phyloP scores from a whole-genome alignment of 1,140 invertebrate genomes.

The Hyphantria cunea region DNA sequence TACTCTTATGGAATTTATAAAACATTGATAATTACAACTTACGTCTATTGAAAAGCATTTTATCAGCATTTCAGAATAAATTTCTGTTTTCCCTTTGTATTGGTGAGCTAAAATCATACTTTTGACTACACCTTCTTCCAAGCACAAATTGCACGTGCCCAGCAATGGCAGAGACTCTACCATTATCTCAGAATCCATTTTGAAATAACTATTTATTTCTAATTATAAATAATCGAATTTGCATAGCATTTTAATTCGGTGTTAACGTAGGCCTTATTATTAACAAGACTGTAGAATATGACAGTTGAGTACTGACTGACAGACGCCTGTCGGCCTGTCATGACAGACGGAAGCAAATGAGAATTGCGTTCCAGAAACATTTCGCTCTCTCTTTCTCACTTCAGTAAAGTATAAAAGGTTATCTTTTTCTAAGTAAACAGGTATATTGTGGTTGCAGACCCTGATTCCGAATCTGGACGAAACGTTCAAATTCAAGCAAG shows the following conservation, averaged over 20 bases:
- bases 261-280: constrained; percentile 8
- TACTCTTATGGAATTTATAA: no score
- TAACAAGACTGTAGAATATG: not conserved
- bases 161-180: constrained; percentile 63
- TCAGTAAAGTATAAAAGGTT: not conserved
- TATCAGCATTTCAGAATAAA: constrained; percentile 59
- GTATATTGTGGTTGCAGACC: not conserved
- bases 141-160: constrained; percentile 67
- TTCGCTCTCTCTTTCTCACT: not conserved
- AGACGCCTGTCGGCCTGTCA: no score
- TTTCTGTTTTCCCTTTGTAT: constrained; percentile 45
- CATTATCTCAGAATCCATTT: constrained; percentile 57
- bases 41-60: constrained; percentile 71
- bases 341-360: no score
- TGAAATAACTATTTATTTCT: constrained; percentile 7
- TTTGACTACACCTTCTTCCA: constrained; percentile 61
- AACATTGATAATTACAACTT: constrained; percentile 37
- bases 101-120: constrained; percentile 62
- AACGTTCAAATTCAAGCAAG: not conserved
- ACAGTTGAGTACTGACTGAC: not conserved
- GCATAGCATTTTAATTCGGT: constrained; percentile 12
- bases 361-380: not conserved
- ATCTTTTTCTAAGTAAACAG: not conserved
- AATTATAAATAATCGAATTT: constrained; percentile 12
- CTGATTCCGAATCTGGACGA: not conserved